Conservation (phyloP, 2,113 vertebrate species). For the Ailurus styani region DNA sequence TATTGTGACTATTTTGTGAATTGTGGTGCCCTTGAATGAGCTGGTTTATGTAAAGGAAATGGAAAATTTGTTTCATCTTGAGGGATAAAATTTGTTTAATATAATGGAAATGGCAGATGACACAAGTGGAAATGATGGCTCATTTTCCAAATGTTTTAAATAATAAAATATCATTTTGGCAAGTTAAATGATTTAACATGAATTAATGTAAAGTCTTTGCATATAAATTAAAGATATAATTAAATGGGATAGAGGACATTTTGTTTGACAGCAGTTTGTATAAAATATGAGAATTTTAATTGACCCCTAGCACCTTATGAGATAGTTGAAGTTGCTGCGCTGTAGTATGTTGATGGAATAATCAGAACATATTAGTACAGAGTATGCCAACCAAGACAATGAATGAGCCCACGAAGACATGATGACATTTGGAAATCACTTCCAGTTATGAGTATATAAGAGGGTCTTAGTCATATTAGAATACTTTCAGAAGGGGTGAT, state of each 20-base stretch:
- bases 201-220: neutral
- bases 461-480: neutral
- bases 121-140: neutral
- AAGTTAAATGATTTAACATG: slow-evolving; percentile 34
- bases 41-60: neutral
- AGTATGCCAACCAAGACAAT: neutral
- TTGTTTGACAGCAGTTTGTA: slow-evolving; percentile 7
- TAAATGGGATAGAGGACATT: neutral
- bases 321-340: neutral
- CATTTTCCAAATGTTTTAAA: slow-evolving; percentile 20
- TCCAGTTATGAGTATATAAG: neutral
- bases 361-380: neutral
- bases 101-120: neutral
- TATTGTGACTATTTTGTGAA: neutral
- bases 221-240: slow-evolving; percentile 19
- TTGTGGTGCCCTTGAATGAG: neutral
- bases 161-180: neutral
- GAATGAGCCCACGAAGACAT: neutral
- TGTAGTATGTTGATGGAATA: neutral
- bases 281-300: slow-evolving; percentile 17
- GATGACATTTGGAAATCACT: neutral
- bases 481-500: neutral
- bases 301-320: neutral
- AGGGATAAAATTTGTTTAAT: neutral
- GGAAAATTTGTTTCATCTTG: neutral